A percentile compares a stretch with the other conserved stretches of the same genome.
phyloP scores from a whole-genome alignment of 2,888 invertebrate species.

The Eustalomyia histrio region DNA sequence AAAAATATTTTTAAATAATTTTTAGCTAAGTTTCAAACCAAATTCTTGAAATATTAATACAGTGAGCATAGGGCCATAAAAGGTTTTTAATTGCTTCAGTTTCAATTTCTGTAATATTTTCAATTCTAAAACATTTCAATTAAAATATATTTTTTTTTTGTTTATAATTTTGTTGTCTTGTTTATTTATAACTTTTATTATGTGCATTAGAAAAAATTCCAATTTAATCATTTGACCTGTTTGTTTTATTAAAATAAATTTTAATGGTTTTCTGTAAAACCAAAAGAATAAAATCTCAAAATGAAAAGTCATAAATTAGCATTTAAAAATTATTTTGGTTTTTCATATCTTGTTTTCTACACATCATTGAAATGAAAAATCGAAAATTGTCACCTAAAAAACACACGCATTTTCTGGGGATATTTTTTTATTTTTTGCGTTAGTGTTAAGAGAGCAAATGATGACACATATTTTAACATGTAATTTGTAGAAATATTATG shows the following conservation, averaged over 20 bases:
- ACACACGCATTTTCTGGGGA: conserved; percentile 40
- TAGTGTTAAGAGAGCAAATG: conserved; percentile 40
- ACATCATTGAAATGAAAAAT: conserved; percentile 68
- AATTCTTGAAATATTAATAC: conserved; percentile 5
- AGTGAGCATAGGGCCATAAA: too few relatives aligned
- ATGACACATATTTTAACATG: conserved; percentile 63
- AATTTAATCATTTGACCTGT: conserved; percentile 24
- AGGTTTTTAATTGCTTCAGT: too few relatives aligned
- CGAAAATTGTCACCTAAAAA: conserved; percentile 67
- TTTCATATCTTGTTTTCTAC: conserved; percentile 34
- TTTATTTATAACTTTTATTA: too few relatives aligned
- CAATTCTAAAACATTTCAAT: too few relatives aligned
- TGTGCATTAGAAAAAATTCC: background rate
- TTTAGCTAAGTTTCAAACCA: too few relatives aligned
- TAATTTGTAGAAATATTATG: conserved; percentile 56
- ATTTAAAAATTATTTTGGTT: conserved; percentile 45
- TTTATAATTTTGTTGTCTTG: too few relatives aligned
- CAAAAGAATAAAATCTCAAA: background rate
- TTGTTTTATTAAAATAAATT: conserved; percentile 44
- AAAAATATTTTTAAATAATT: too few relatives aligned
- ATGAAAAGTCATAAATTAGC: conserved; percentile 62
- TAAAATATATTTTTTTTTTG: too few relatives aligned
- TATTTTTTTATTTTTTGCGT: background rate
- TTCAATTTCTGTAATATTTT: too few relatives aligned
- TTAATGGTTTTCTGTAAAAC: conserved; percentile 25